Evolutionary conservation across 2,888 invertebrate genomes (phyloP).

Genomic region (Brenthis ino): DNA sequence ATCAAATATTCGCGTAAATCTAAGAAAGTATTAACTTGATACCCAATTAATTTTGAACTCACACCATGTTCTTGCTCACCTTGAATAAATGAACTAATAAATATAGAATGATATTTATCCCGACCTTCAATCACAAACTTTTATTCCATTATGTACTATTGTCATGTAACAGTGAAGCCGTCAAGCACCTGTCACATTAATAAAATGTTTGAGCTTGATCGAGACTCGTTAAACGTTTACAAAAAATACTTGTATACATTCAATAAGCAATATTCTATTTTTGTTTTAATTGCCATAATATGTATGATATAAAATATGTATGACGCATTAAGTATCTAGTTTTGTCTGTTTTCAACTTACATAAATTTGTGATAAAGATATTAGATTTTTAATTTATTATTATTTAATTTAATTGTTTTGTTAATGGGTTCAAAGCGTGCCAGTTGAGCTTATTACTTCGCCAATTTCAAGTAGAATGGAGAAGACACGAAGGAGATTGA

Average conservation of each 20-base stretch:
- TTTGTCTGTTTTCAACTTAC: too few species aligned
- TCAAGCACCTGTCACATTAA: conserved; percentile 31
- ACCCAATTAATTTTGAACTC: too few species aligned
- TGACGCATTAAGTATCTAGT: not conserved
- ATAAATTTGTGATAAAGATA: too few species aligned
- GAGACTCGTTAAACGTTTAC: conserved; percentile 10
- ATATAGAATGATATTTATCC: conserved; percentile 10
- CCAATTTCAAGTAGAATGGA: too few species aligned
- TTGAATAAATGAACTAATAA: conserved; percentile 3
- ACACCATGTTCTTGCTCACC: too few species aligned
- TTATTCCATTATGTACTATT: conserved; percentile 22
- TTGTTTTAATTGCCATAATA: conserved; percentile 8
- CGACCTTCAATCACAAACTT: conserved; percentile 22
- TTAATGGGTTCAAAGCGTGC: too few species aligned
- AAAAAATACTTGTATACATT: not conserved
- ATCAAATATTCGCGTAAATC: too few species aligned
- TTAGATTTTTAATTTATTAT: too few species aligned
- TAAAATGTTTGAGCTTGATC: not conserved
- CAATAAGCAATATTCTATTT: conserved; percentile 9
- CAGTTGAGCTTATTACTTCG: too few species aligned
- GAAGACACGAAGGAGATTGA: too few species aligned
- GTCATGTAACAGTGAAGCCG: conserved; percentile 21
- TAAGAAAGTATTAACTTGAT: too few species aligned
- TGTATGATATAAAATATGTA: not conserved
- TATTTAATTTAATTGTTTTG: too few species aligned